phyloP scores from a whole-genome alignment of 2,113 vertebrate genomes.

The Passer domesticus region DNA sequence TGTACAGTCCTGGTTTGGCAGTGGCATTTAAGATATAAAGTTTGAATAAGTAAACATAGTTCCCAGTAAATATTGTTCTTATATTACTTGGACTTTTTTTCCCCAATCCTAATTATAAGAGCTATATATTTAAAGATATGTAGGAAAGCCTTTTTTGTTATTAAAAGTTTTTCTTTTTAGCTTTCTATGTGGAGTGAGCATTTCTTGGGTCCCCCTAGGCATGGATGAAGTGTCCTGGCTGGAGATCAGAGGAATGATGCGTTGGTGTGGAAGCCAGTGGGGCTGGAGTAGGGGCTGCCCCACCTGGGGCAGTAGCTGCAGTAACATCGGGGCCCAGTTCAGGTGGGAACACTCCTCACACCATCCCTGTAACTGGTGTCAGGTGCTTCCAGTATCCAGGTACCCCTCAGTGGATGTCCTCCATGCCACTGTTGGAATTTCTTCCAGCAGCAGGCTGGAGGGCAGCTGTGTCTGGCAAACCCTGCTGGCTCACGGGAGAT shows the following conservation, averaged over 20 bases:
- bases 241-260: constrained; percentile 78
- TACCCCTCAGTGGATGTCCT: constrained; percentile 70
- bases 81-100: not conserved
- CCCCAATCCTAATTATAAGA: not conserved
- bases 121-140: not conserved
- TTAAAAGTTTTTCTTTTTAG: constrained; percentile 17
- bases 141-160: not conserved
- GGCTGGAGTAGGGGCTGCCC: constrained; percentile 53
- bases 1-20: not conserved
- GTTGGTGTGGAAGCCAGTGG: constrained; percentile 69
- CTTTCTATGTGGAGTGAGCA: constrained; percentile 77
- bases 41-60: not conserved
- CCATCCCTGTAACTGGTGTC: not conserved
- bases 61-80: not conserved
- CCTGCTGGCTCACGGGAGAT: constrained; percentile 73
- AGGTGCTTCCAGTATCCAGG: constrained; percentile 47
- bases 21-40: not conserved
- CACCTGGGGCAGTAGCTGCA: constrained; percentile 12
- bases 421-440: constrained; percentile 74
- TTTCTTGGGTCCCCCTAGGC: constrained; percentile 78
- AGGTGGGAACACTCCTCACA: constrained; percentile 39
- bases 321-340: constrained; percentile 53
- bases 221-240: constrained; percentile 84
- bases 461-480: constrained; percentile 71
- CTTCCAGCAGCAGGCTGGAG: constrained; percentile 76